Base-by-base conservation (phyloP, 2,888 invertebrate species). In the Gibbula magus region DNA sequence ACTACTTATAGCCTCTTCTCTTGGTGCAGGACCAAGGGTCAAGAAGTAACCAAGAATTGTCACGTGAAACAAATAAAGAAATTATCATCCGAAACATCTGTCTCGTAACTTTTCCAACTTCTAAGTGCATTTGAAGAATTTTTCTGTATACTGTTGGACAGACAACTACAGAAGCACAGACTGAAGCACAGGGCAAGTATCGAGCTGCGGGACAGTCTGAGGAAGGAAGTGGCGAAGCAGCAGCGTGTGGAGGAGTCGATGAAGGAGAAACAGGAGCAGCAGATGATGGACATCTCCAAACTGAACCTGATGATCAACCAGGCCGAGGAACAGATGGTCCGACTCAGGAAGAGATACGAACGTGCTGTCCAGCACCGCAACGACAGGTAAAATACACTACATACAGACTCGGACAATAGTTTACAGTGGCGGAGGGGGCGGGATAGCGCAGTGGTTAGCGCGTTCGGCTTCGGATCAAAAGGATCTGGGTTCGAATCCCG, bases 151-250 rank as follows among this genome's bases (percentile, higher is more conserved):
- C 13, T 20, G 10, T 70, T 70, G 7, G 22, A 3, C 87, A 92
- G 92, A 84, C 87, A 90, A 66, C 84, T 93, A 20, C 92, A 92
- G 85, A 93, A 93, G 83, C 90, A 91, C 75, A 80, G 92, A 56
- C 86, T 93, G 80, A 92, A 91, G 81, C 91, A 91, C 81, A 88
- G 91, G 86, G 91, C 91, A 82, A 89, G 90, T 54, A 91, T 93
- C 61, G 91, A 92, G 16, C 88, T 91, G 83, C 85, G 93, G 54
- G 93, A 93, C 83, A 88, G 91, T 52, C 84, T 92, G 76, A 84
- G 92, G n/a, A 92, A 92, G 82, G 93, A 93, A 85, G 87, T 91
- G 80, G 91, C 91, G 75, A 93, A 93, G 83, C 92, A 93, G 85
- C 89, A 89, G 78, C 82, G 87, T n/a, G 88, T 92, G 73, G 90